These are phyloP conservation scores for Achroia grisella DNA, from an alignment of 1,140 invertebrate species.

Conservation along the genomic window DNA sequence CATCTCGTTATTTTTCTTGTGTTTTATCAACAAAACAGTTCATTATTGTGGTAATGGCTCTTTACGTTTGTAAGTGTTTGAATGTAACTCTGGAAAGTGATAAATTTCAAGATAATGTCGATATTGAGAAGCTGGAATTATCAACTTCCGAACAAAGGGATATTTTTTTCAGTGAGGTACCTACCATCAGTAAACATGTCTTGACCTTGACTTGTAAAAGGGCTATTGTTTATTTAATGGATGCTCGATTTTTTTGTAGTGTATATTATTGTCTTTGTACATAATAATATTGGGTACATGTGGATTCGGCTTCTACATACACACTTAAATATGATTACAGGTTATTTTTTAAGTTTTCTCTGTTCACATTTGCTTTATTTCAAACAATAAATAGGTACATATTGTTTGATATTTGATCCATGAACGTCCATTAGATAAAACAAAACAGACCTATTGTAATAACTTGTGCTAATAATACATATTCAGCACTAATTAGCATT, in stretches of 20 bases:
- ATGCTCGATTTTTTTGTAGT: not conserved
- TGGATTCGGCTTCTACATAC: slow-evolving; percentile 10
- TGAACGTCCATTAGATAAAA: too few species aligned
- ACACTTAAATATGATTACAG: too few species aligned
- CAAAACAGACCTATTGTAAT: too few species aligned
- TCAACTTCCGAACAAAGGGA: slow-evolving; percentile 68
- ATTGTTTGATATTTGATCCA: too few species aligned
- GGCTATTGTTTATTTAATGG: slow-evolving; percentile 18
- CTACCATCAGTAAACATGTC: slow-evolving; percentile 62
- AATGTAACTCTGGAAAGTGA: slow-evolving; percentile 64
- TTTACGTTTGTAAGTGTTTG: slow-evolving; percentile 68
- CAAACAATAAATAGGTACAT: too few species aligned
- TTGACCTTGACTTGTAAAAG: slow-evolving; percentile 64
- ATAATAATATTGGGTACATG: slow-evolving; percentile 18
- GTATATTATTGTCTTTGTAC: not conserved
- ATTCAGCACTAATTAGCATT: too few species aligned
- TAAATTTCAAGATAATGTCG: slow-evolving; percentile 53
- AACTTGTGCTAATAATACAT: too few species aligned
- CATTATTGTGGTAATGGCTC: slow-evolving; percentile 46
- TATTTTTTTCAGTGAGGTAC: slow-evolving; percentile 72
- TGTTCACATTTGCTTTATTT: too few species aligned
- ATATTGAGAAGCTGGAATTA: slow-evolving; percentile 63
- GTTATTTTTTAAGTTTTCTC: too few species aligned
- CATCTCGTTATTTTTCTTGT: slow-evolving; percentile 44
- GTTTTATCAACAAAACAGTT: slow-evolving; percentile 31